Evolutionary conservation across 30 jellyfish, hydroid and myxozoan genomes (phyloP), one percentile per base, ranked within the genome.

Genomic region (Rhopilema esculentum): DNA sequence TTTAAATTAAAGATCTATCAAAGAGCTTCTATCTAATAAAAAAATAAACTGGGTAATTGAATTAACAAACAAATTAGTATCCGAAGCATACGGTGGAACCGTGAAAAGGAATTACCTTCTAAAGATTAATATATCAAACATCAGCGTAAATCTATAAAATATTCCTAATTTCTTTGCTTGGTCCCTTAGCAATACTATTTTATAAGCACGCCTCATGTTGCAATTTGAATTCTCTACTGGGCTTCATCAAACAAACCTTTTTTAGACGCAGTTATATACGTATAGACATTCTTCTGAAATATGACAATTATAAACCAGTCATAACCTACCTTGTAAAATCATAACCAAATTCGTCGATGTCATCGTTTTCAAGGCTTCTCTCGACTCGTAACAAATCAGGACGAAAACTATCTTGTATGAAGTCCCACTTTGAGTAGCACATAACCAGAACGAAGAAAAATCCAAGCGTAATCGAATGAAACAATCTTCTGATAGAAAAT

Each of bases 281-380:
- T 2, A 40, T 40, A 40, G 12, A 12, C 57, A 40, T 40, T 6
- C 57, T 12, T 12, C 57, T 40, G 20, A 23, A 61, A 20, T 7
- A 49, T 19, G 22, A 17, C 21, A 21, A 6, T 16, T 4, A 78
- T 18, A 48, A 8, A 83, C 4, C n/a, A n/a, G 15, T 27, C 22
- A 16, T 29, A 21, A 27, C 96, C 20, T 40, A 71, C 96, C 91
- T 80, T 49, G 88, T 33, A 57, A 88, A 52, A 70, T 87, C 96
- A 21, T 73, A 40, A 33, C 31, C 25, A 63, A 77, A 66, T 24
- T 88, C 96, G 22, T 78, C 91, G 26, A 16, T n/a, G 84, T 79
- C 96, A 26, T 72, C 96, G 74, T 21, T 67, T 49, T 70, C 66
- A 51, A 69, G 72, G 65, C 80, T 85, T 63, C 86, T 68, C 65